These are phyloP conservation scores for Drosophila macrospina DNA, from an alignment of 2,888 invertebrate genomes.

Conservation along the genomic window DNA sequence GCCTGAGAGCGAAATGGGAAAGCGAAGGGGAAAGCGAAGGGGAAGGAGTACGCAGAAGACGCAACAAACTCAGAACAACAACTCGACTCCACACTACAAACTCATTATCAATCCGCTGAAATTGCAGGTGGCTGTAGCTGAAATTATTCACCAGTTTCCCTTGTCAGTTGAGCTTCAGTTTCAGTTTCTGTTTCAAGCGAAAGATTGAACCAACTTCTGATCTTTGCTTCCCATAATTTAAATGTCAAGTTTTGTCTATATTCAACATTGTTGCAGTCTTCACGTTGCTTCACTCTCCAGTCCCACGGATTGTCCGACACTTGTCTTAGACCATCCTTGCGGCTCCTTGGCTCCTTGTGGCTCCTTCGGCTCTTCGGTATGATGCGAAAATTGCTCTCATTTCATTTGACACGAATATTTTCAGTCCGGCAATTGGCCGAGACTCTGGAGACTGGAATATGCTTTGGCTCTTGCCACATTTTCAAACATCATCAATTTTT, in stretches of 20 bases:
- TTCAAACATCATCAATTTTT: slow-evolving; percentile 4
- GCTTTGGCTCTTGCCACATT: background rate
- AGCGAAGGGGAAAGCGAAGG: slow-evolving; percentile 36
- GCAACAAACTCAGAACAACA: slow-evolving; percentile 6
- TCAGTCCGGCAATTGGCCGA: slow-evolving; percentile 28
- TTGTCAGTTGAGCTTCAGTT: slow-evolving; percentile 13
- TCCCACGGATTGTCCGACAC: slow-evolving; percentile 61
- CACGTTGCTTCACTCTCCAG: slow-evolving; percentile 18
- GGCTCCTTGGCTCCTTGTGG: slow-evolving; percentile 18
- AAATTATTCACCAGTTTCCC: slow-evolving; percentile 51
- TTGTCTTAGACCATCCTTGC: slow-evolving; percentile 37
- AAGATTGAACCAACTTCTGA: slow-evolving; percentile 56
- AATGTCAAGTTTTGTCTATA: slow-evolving; percentile 85
- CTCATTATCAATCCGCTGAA: slow-evolving; percentile 33
- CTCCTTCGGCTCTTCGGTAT: slow-evolving; percentile 51
- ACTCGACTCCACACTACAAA: slow-evolving; percentile 15
- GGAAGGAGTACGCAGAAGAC: slow-evolving; percentile 49
- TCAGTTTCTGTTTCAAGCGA: no score
- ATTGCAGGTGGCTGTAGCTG: slow-evolving; percentile 61
- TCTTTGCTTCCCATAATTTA: slow-evolving; percentile 85
- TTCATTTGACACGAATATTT: slow-evolving; percentile 58
- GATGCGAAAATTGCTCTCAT: slow-evolving; percentile 67
- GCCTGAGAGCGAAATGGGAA: slow-evolving; percentile 24
- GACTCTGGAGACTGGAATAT: slow-evolving; percentile 11
- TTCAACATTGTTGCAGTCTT: slow-evolving; percentile 77